Base-by-base conservation (phyloP, 2,113 vertebrate genomes). In the Neogale vison region DNA sequence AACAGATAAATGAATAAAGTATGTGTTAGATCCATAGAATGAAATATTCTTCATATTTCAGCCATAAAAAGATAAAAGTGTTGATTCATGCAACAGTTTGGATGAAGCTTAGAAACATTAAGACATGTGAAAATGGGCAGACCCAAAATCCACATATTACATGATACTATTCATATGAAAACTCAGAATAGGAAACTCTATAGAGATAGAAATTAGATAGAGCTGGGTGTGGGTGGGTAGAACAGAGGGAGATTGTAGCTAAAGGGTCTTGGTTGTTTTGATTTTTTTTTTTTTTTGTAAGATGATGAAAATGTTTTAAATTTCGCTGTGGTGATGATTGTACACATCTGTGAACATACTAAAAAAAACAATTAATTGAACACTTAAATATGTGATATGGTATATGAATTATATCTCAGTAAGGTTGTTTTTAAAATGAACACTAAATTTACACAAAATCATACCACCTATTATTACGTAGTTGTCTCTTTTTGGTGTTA, bases 171-270 rank as follows among this genome's bases (percentile, higher is more conserved):
- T 61, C 26, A 72, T 65, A 67, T 63, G 12, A 91, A 82, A 50
- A 63, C 57, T 13, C 24, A 61, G 17, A 71, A 47, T 1, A 67
- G 52, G 4, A 1, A 69, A n/a, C 4, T 47, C 34, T 74, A 57
- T 5, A 34, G 21, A 65, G 17, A 39, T 1, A 95, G 50, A 94
- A 80, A 82, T 84, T 55, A 76, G 72, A 42, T 55, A 24, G 7
- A 26, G 12, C 4, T 26, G 15, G 9, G 3, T 57, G 6, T 26
- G 29, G 24, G 10, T 26, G 42, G 52, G 9, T 31, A 26, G 0
- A 20, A 1, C 2, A 59, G n/a, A 31, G 3, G 11, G 15, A 4
- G 0, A 31, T 61, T 34, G 6, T 20, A 72, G 4, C 7, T 21
- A 50, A 61, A 61, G 13, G 31, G 1, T 80, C n/a, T 72, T 7